Conservation (phyloP, 2,113 vertebrate species). For the Tenrec ecaudatus region DNA sequence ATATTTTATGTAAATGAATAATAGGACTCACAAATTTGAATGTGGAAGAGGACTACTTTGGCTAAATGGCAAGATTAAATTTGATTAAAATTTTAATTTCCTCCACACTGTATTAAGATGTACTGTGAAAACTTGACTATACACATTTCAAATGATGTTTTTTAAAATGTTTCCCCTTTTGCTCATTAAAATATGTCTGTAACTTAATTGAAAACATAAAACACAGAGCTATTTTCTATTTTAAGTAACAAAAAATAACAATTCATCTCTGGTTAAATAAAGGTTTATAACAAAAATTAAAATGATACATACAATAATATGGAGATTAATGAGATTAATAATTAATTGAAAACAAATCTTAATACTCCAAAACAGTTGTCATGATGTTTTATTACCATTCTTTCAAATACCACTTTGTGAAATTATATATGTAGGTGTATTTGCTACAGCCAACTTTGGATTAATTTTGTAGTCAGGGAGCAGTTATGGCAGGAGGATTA, state of each 20-base stretch:
- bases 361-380: neutral
- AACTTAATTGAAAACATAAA: neutral
- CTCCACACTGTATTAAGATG: neutral
- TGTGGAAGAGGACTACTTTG: neutral
- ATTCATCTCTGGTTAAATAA: neutral
- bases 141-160: neutral
- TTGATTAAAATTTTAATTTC: neutral
- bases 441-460: neutral
- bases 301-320: neutral
- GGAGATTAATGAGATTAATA: neutral
- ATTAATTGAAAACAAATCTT: neutral
- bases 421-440: neutral
- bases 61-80: neutral
- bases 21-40: neutral
- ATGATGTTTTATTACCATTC: neutral
- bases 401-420: neutral
- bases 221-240: neutral
- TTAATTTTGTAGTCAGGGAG: neutral
- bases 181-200: neutral
- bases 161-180: neutral
- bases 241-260: slow-evolving; percentile 17
- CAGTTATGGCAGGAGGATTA: neutral
- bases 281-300: neutral
- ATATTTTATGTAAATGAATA: neutral
- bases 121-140: neutral